Conservation (phyloP, 1,140 invertebrate species). For the Leptinotarsa defecta region DNA sequence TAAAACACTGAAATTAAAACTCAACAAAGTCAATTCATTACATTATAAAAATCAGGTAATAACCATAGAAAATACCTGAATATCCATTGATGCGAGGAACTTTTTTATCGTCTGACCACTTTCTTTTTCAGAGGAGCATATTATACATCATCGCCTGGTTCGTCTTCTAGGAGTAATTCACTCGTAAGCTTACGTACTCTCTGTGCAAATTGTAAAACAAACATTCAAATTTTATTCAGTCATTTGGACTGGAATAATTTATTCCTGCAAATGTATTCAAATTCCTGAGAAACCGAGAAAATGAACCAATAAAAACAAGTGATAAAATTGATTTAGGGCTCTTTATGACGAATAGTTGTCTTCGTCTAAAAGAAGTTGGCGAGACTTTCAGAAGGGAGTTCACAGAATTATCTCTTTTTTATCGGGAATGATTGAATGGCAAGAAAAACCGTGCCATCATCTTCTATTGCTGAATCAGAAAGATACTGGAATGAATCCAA, state of each 20-base stretch:
- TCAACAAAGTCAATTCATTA: no score
- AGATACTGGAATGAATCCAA: neutral
- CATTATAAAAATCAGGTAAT: no score
- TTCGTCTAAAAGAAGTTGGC: neutral
- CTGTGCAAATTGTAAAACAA: neutral
- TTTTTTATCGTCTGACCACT: no score
- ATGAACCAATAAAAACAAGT: slow-evolving; percentile 3
- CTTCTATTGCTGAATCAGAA: neutral
- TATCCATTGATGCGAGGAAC: no score
- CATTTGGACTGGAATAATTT: neutral
- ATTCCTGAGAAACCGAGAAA: neutral
- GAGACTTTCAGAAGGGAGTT: neutral
- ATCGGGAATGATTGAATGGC: neutral
- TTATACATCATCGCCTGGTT: no score
- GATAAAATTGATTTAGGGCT: slow-evolving; percentile 6
- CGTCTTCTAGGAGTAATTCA: neutral
- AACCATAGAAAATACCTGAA: no score
- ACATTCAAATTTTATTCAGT: neutral
- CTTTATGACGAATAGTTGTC: slow-evolving; percentile 1
- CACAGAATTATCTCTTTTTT: neutral
- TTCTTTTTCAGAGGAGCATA: no score
- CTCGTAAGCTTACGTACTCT: neutral
- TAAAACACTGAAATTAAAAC: no score
- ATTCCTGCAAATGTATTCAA: slow-evolving; percentile 2
- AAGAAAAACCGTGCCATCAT: neutral